Conservation (phyloP, 2,113 vertebrate species). For the Chiloscyllium plagiosum region DNA sequence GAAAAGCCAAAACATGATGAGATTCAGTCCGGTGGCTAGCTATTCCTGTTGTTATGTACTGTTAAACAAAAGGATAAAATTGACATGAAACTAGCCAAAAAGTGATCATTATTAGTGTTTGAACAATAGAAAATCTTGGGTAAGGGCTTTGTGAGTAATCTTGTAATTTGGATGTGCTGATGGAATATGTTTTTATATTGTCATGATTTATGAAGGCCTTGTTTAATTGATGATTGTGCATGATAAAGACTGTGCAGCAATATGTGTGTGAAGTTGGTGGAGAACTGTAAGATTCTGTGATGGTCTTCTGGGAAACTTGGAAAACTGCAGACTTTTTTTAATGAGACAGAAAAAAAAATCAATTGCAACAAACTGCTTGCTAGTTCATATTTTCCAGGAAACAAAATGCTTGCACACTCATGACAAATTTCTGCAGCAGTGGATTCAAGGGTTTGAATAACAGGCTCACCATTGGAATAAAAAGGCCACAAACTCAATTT, state of each 20-base stretch:
- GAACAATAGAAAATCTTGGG: neutral
- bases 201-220: neutral
- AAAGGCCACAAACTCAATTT: neutral
- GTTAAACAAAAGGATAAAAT: neutral
- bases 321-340: neutral
- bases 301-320: neutral
- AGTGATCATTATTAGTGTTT: neutral
- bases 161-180: neutral
- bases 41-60: neutral
- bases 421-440: neutral
- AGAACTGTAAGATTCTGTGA: neutral
- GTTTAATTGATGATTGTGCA: neutral
- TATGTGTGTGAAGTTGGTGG: neutral
- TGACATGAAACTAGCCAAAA: neutral
- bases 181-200: neutral
- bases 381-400: neutral
- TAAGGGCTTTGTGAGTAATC: neutral
- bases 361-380: neutral
- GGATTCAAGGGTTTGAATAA: neutral
- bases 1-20: no score
- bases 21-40: no score
- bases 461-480: neutral
- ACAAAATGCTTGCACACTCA: neutral
- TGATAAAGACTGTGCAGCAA: neutral
- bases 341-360: constrained; percentile 2